Conservation (phyloP, 2,797 vertebrate genomes). For the Gallinago stenura region DNA sequence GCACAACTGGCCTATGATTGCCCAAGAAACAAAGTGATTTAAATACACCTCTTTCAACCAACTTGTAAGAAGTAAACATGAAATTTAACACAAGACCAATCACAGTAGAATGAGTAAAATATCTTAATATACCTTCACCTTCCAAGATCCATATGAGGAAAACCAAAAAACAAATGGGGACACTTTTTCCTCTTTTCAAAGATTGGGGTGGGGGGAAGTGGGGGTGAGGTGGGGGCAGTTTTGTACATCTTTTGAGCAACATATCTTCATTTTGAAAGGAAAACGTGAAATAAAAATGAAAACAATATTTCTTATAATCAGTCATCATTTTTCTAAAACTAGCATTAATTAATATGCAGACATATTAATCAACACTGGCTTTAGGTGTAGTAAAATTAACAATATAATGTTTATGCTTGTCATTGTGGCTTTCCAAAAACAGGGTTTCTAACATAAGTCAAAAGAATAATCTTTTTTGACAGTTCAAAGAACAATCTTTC, state of each 20-base stretch:
- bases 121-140: background rate
- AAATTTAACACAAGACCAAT: background rate
- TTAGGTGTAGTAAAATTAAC: background rate
- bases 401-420: background rate
- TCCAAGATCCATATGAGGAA: background rate
- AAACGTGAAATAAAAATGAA: constrained; percentile 18
- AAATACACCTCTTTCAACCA: background rate
- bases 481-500: background rate
- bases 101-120: background rate
- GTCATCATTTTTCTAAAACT: background rate
- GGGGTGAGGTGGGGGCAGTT: background rate
- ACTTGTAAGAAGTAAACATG: background rate
- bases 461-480: background rate
- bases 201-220: too few relatives aligned
- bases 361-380: constrained; percentile 48
- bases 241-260: constrained; percentile 51
- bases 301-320: background rate
- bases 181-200: background rate
- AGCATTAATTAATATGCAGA: constrained; percentile 50
- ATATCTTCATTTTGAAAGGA: constrained; percentile 32
- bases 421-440: background rate
- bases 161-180: background rate
- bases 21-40: background rate
- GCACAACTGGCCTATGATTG: background rate
- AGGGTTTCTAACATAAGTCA: background rate